phyloP scores from a whole-genome alignment of 2,797 vertebrate genomes.

The Sciaenops ocellatus region DNA sequence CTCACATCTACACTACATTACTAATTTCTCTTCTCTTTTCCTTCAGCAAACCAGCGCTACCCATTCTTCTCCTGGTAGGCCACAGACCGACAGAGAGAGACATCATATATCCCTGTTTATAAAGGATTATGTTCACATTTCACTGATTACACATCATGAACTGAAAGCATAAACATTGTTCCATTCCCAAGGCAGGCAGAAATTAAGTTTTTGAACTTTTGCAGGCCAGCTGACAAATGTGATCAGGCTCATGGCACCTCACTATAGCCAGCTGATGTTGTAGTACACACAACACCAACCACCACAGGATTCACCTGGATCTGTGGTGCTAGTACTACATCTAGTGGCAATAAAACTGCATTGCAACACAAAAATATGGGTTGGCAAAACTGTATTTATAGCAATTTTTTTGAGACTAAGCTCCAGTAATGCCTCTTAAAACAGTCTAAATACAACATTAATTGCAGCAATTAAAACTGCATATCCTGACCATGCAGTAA shows the following conservation, averaged over 20 bases:
- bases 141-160: not conserved
- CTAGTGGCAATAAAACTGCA: constrained; percentile 52
- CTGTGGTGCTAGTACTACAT: constrained; percentile 31
- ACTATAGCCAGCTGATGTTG: constrained; percentile 17
- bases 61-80: not conserved
- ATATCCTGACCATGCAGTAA: not conserved
- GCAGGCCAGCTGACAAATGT: not conserved
- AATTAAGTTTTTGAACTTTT: not conserved
- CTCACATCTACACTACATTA: not conserved
- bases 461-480: not conserved
- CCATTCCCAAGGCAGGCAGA: not conserved
- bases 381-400: not conserved
- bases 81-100: constrained; percentile 4
- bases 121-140: not conserved
- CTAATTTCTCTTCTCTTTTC: not conserved
- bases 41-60: not conserved
- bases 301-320: not conserved
- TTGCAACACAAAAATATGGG: not conserved
- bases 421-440: not conserved
- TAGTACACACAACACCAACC: not conserved
- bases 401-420: not conserved
- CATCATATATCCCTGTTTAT: not conserved
- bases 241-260: not conserved
- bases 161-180: not conserved
- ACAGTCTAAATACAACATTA: not conserved